phyloP scores from a whole-genome alignment of 2,888 invertebrate genomes.

The Chloromyia formosa region DNA sequence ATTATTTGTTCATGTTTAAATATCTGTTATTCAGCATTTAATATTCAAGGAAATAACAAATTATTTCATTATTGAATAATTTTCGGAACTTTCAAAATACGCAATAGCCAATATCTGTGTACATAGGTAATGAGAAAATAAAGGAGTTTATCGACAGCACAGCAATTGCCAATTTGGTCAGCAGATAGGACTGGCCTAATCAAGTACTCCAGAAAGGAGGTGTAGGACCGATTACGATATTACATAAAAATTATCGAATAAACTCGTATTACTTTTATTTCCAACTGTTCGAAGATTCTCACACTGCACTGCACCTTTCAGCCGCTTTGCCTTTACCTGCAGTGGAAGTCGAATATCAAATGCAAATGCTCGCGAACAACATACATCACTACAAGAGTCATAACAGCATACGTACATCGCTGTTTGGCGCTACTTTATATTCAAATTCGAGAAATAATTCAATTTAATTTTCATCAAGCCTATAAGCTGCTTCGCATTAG shows the following conservation, averaged over 20 bases:
- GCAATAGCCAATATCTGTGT: no score
- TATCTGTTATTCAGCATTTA: background rate
- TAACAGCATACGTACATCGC: slow-evolving; percentile 33
- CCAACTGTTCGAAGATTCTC: no score
- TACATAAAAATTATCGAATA: no score
- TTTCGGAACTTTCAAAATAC: no score
- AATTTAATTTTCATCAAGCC: slow-evolving; percentile 32
- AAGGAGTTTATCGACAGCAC: no score
- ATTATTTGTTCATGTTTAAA: background rate
- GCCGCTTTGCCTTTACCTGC: background rate
- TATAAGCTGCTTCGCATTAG: slow-evolving; percentile 4
- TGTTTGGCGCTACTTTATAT: slow-evolving; percentile 39
- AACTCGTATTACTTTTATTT: no score
- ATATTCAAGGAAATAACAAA: background rate
- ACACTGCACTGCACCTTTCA: background rate
- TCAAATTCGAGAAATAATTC: slow-evolving; percentile 40
- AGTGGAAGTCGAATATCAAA: background rate
- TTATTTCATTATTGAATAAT: no score
- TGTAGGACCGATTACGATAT: no score
- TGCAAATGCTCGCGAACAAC: slow-evolving; percentile 13
- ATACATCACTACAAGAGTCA: slow-evolving; percentile 18
- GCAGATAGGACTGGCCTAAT: no score
- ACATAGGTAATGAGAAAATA: no score
- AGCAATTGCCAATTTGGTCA: no score
- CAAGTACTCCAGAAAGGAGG: no score